Percentiles rank a stretch among this genome's conserved stretches.
phyloP scores from a whole-genome alignment of 2,113 vertebrate genomes.

The Opisthocomus hoazin region DNA sequence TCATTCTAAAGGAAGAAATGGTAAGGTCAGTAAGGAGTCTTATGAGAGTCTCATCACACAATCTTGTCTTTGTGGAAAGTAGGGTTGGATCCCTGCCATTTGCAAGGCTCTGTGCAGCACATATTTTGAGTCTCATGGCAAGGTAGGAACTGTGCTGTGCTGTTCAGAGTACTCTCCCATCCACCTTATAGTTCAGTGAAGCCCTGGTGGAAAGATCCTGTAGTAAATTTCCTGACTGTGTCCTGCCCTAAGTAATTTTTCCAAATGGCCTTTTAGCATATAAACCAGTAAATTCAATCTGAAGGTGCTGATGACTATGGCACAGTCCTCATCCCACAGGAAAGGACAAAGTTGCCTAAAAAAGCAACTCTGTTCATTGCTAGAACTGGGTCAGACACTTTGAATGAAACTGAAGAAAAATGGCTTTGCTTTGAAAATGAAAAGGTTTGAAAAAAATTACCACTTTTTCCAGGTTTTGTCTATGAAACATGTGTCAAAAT shows the following conservation, averaged over 20 bases:
- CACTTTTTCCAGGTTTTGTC: background rate
- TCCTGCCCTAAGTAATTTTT: background rate
- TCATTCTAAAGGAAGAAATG: background rate
- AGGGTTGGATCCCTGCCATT: background rate
- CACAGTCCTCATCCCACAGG: background rate
- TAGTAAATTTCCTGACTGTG: background rate
- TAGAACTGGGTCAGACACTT: background rate
- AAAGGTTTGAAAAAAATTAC: background rate
- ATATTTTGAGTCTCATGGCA: background rate
- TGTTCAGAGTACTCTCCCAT: background rate
- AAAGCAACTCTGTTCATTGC: background rate
- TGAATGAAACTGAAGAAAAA: background rate
- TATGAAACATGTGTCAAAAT: background rate
- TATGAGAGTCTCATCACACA: background rate
- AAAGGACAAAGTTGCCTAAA: conserved; percentile 5
- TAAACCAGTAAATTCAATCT: background rate
- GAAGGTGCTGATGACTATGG: background rate
- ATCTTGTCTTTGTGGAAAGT: background rate
- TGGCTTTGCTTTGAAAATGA: background rate
- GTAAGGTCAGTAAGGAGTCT: background rate
- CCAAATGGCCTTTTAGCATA: background rate
- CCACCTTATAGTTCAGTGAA: background rate
- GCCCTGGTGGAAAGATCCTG: background rate
- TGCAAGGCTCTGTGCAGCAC: background rate
- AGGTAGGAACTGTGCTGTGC: background rate